Evolutionary conservation across 1,140 invertebrate species (phyloP).

Genomic region (Thaumatotibia leucotreta): DNA sequence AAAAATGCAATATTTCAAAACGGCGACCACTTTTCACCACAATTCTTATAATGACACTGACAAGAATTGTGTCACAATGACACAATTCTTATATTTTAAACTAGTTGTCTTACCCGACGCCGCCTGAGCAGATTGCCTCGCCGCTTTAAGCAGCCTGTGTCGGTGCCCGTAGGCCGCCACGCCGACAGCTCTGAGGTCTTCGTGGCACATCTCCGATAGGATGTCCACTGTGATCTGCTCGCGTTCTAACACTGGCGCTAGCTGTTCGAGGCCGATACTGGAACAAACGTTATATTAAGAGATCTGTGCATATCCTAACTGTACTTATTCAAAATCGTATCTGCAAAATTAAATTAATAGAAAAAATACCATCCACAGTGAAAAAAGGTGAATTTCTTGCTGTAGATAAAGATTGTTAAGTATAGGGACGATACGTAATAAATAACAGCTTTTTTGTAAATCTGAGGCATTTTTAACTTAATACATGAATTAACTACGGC

Average conservation of each 20-base stretch:
- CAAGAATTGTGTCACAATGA: background rate
- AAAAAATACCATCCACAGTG: no score
- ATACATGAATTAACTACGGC: no score
- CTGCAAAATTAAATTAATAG: no score
- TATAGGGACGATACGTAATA: no score
- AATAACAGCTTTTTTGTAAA: no score
- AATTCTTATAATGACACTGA: background rate
- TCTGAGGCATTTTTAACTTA: no score
- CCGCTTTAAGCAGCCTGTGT: constrained; percentile 95
- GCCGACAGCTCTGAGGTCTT: constrained; percentile 97
- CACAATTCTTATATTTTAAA: no score
- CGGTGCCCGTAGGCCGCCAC: constrained; percentile 96
- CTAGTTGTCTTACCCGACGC: constrained; percentile 38
- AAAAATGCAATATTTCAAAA: background rate
- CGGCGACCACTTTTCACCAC: background rate
- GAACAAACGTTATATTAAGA: constrained; percentile 8
- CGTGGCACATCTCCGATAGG: constrained; percentile 97
- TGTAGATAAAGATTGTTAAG: no score
- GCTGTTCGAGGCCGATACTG: constrained; percentile 87
- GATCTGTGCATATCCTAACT: no score
- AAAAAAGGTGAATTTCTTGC: no score
- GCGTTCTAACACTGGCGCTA: constrained; percentile 91
- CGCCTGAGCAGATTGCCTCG: constrained; percentile 80
- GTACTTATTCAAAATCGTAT: no score
- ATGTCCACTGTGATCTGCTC: constrained; percentile 98